Evolutionary conservation across 2,888 invertebrate species (phyloP).

Genomic region (Agriopis marginaria): DNA sequence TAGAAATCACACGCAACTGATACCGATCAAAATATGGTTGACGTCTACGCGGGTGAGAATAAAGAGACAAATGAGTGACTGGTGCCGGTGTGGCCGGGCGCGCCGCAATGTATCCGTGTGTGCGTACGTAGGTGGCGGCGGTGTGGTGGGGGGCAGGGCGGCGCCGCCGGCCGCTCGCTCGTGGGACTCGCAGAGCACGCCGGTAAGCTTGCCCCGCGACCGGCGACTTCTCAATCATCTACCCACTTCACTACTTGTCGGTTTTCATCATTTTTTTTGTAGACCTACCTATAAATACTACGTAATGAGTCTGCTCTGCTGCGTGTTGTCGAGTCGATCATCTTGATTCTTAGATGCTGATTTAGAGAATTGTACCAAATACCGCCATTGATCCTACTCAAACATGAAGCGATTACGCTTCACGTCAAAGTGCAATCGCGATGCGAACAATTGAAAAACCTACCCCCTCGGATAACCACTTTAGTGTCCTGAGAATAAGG

Average conservation of each 20-base stretch:
- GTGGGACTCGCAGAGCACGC: conserved; percentile 79
- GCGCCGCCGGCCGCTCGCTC: conserved; percentile 72
- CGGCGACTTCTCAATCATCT: conserved; percentile 70
- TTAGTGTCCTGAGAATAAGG: neutral
- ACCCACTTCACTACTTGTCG: conserved; percentile 77
- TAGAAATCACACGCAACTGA: neutral
- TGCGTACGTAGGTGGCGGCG: conserved; percentile 84
- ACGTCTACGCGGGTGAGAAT: conserved; percentile 6
- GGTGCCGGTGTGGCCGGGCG: neutral
- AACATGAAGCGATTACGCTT: conserved; percentile 5
- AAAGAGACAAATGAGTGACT: conserved; percentile 7
- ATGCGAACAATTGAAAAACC: neutral
- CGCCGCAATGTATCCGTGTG: conserved; percentile 74
- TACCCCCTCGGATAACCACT: neutral
- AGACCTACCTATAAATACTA: conserved; percentile 77
- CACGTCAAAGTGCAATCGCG: neutral
- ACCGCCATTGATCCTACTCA: conserved; percentile 36
- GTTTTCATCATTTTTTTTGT: conserved; percentile 81
- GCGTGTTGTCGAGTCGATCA: conserved; percentile 82
- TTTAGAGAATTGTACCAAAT: conserved; percentile 77
- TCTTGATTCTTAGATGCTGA: conserved; percentile 79
- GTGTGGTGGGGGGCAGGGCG: conserved; percentile 76
- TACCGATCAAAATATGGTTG: neutral
- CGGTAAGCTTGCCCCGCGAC: conserved; percentile 81
- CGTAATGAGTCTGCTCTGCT: conserved; percentile 84